These are phyloP conservation scores for Habropoda laboriosa DNA, from an alignment of 1,140 invertebrate species.

Conservation along the genomic window DNA sequence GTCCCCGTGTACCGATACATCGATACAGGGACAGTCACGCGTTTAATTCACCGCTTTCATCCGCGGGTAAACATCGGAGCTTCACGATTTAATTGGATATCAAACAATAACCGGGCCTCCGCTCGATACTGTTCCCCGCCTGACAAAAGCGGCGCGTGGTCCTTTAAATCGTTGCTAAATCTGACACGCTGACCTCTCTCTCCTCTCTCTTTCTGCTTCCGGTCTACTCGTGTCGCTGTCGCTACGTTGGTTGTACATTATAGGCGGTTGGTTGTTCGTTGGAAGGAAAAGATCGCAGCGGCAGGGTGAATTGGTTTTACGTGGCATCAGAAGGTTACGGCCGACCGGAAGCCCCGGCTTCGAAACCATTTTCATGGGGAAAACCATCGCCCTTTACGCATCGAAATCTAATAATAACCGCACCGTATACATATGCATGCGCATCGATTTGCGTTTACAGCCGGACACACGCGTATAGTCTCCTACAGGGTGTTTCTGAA, in stretches of 20 bases:
- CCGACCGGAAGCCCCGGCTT: too few relatives aligned
- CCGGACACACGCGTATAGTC: background rate
- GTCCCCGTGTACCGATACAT: background rate
- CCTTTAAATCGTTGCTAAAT: conserved; percentile 16
- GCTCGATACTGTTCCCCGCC: background rate
- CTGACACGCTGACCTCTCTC: background rate
- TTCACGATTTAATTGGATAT: conserved; percentile 34
- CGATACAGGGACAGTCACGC: background rate
- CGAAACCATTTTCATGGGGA: conserved; percentile 24
- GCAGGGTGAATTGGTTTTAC: background rate
- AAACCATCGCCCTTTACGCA: conserved; percentile 25
- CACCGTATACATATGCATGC: conserved; percentile 39
- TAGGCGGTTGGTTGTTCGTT: too few relatives aligned
- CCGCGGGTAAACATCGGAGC: conserved; percentile 23
- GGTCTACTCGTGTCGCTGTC: background rate
- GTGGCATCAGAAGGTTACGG: background rate
- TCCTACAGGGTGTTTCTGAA: conserved; percentile 2
- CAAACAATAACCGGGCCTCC: conserved; percentile 35
- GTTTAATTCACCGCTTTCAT: conserved; percentile 35
- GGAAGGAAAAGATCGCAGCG: too few relatives aligned
- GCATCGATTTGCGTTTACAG: conserved; percentile 5
- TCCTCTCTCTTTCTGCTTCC: too few relatives aligned
- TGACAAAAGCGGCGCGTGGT: background rate
- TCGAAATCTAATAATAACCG: conserved; percentile 46
- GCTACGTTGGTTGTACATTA: too few relatives aligned